phyloP scores from a whole-genome alignment of 2,113 vertebrate species.

The Entosphenus tridentatus region DNA sequence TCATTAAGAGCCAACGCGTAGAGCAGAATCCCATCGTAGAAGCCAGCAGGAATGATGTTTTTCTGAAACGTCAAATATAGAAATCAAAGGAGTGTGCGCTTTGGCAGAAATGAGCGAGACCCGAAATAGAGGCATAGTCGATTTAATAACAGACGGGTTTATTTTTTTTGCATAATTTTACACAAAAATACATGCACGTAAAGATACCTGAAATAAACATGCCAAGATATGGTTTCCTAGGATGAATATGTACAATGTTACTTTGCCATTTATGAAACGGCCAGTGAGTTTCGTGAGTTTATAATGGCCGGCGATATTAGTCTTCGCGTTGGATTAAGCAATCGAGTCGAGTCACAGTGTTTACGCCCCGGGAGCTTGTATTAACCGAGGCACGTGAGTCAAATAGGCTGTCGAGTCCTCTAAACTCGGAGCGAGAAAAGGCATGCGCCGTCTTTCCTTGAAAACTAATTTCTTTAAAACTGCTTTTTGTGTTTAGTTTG shows the following conservation, averaged over 20 bases:
- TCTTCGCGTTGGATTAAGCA: no score
- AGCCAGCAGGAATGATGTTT: constrained; percentile 21
- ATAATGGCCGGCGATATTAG: no score
- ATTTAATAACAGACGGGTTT: background rate
- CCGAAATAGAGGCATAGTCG: background rate
- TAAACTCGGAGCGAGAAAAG: no score
- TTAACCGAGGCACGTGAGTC: no score
- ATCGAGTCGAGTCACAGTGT: no score
- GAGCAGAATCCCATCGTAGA: constrained; percentile 30
- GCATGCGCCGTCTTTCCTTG: no score
- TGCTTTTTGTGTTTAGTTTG: no score
- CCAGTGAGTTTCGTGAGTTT: no score
- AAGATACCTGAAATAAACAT: background rate
- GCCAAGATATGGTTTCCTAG: background rate
- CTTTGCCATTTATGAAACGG: no score
- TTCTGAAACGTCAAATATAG: background rate
- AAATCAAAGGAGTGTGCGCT: background rate
- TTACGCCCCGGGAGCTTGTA: no score
- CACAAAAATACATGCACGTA: background rate
- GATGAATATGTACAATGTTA: background rate
- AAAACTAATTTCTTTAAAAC: no score
- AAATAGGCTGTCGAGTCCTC: no score
- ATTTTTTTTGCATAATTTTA: background rate
- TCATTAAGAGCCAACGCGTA: constrained; percentile 27
- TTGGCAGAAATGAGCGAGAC: background rate